Evolutionary conservation across 2,797 vertebrate genomes (phyloP).

Genomic region (Hybognathus amarus): DNA sequence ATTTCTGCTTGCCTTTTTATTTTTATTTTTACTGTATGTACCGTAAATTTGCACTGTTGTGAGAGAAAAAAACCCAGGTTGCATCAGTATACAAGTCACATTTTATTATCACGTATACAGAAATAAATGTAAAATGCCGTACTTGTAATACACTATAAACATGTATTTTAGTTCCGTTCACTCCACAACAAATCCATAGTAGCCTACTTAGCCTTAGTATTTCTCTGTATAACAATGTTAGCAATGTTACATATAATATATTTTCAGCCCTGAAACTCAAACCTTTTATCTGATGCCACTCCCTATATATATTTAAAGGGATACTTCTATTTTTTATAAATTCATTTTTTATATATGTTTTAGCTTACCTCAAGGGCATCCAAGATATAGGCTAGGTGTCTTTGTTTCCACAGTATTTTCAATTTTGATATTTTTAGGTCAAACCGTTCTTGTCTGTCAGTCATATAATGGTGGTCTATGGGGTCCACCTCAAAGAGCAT

Average conservation of each 20-base stretch:
- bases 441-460: too few species aligned
- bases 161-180: not conserved
- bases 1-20: not conserved
- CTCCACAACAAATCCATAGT: not conserved
- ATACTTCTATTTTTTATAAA: too few species aligned
- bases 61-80: not conserved
- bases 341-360: too few species aligned
- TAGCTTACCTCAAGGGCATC: too few species aligned
- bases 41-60: not conserved
- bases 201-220: too few species aligned
- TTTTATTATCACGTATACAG: not conserved
- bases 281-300: not conserved
- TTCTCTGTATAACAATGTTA: too few species aligned
- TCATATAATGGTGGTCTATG: too few species aligned
- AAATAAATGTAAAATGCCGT: not conserved
- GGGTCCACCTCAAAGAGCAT: too few species aligned
- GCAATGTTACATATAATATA: not conserved
- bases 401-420: too few species aligned
- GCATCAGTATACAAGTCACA: not conserved
- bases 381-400: too few species aligned
- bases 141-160: not conserved
- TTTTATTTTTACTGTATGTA: not conserved
- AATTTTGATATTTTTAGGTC: too few species aligned
- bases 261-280: not conserved
- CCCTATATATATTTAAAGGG: too few species aligned